phyloP scores from a whole-genome alignment of 2,888 invertebrate species.

The Poecilobothrus nobilitatus region DNA sequence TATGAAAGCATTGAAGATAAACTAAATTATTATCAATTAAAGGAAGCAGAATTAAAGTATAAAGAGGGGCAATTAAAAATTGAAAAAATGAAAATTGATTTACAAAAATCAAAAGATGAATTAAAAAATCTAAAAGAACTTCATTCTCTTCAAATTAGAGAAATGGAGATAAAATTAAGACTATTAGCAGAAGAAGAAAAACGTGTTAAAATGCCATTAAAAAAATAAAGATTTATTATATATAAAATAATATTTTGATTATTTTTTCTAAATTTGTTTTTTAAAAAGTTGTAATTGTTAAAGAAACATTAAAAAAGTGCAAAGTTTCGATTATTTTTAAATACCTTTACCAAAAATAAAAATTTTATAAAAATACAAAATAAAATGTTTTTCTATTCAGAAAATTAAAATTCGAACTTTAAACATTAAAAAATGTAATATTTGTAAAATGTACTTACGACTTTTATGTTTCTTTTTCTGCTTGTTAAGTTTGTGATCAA shows the following conservation, averaged over 20 bases:
- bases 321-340: background rate
- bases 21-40: conserved; percentile 37
- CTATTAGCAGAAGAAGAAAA: conserved; percentile 37
- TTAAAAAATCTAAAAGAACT: conserved; percentile 38
- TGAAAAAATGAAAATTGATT: conserved; percentile 39
- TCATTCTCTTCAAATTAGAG: conserved; percentile 37
- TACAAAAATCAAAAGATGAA: conserved; percentile 38
- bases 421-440: background rate
- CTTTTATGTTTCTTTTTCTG: conserved; percentile 37
- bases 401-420: background rate
- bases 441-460: conserved; percentile 40
- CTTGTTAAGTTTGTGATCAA: conserved; percentile 35
- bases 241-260: background rate
- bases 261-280: background rate
- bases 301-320: background rate
- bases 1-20: conserved; percentile 34
- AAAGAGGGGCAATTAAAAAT: conserved; percentile 37
- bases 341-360: background rate
- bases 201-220: conserved; percentile 24
- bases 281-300: background rate
- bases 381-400: conserved; percentile 9
- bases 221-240: conserved; percentile 11
- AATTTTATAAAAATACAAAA: conserved; percentile 12
- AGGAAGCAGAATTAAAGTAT: conserved; percentile 38
- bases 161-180: conserved; percentile 39